Evolutionary conservation across 2,888 invertebrate genomes (phyloP).

Genomic region (Cactoblastis cactorum): DNA sequence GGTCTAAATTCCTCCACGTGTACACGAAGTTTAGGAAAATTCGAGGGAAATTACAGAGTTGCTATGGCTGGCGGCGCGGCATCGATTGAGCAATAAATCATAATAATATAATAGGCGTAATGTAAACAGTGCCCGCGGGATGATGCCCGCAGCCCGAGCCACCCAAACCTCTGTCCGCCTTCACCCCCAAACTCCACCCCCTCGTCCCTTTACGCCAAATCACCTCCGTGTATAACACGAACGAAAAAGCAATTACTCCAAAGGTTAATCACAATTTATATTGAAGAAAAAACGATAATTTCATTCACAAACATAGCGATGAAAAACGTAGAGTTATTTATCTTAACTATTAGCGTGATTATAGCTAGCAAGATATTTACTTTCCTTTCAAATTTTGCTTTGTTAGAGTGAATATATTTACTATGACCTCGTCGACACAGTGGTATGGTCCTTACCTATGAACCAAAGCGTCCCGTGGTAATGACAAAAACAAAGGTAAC

Average conservation of each 20-base stretch:
- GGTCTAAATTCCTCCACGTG: conserved; percentile 63
- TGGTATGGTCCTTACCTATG: background rate
- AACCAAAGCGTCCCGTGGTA: no score
- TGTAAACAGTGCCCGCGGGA: conserved; percentile 60
- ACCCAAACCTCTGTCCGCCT: conserved; percentile 30
- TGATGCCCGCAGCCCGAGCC: conserved; percentile 31
- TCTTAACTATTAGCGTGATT: no score
- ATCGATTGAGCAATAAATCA: conserved; percentile 75
- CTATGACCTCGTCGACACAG: no score
- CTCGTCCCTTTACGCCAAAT: conserved; percentile 24
- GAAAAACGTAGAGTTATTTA: no score
- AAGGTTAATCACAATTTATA: conserved; percentile 1
- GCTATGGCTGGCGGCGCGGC: conserved; percentile 38
- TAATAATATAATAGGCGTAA: conserved; percentile 70
- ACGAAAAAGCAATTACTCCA: conserved; percentile 6
- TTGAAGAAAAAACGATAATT: background rate
- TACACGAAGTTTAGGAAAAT: conserved; percentile 58
- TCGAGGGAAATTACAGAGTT: conserved; percentile 55
- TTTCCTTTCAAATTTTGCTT: no score
- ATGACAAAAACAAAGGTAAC: no score
- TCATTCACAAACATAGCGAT: no score
- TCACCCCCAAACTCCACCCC: conserved; percentile 30
- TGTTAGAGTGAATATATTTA: no score
- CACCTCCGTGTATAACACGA: background rate
- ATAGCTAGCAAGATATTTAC: no score